Evolutionary conservation across 2,888 invertebrate species (phyloP), one percentile per base, ranked within the genome.

Genomic region (Pachydiplax longipennis): DNA sequence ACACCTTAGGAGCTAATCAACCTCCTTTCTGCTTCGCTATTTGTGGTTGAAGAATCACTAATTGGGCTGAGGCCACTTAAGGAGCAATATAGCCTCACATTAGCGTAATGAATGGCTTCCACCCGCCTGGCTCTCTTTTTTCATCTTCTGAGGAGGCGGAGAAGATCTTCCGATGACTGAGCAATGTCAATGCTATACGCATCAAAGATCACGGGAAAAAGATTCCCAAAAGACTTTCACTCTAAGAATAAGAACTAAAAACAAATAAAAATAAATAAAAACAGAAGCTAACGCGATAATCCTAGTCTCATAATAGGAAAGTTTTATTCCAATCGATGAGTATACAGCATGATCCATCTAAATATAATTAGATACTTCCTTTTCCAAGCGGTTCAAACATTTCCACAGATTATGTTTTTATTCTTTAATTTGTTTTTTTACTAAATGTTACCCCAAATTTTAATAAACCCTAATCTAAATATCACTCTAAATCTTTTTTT

Each of bases 21-120:
- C 73, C 31, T 2, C 73, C 31, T 31, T 73, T 22, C 65, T 25
- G 25, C 65, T 10, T 73, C 15, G 73, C 31, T 31, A 73, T 73
- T 73, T 73, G 73, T 31, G 73, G 73, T 1, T 61, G 35, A 37
- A 37, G 87, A 87, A 37, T 61, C 37, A n/a, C 37, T 87, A 65
- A 87, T 87, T 87, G 87, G 61, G 61, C 22, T 58, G 35, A 22
- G 4, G n/a, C 35, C 61, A 61, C 87, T 87, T 87, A 40, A 40
- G 37, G 12, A 37, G 5, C 61, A 37, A 73, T 37, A 61, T 37
- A 37, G 61, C 61, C 87, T n/a, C 61, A 37, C 87, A 87, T 87
- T 87, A 87, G 58, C 61, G 61, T 87, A 61, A 87, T 61, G 87
- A 87, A 61, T 87, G n/a, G 61, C 61, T 87, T 61, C 61, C 2